Base-by-base conservation (phyloP, 2,888 invertebrate genomes). In the Alentia gelatinosa region DNA sequence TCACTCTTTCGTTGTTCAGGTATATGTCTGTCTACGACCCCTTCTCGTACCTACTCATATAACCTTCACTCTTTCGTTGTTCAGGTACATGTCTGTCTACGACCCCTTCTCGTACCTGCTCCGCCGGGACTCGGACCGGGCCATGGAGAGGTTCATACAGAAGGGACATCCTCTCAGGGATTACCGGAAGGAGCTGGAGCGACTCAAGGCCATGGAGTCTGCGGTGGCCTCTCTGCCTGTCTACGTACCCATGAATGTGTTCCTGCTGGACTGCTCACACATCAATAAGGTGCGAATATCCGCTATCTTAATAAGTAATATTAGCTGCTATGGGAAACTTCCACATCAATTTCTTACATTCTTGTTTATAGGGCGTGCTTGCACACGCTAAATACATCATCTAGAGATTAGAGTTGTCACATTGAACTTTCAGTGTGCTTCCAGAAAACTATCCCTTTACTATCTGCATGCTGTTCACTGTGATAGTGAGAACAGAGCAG, bases 221-320 rank as follows among this genome's bases (percentile, higher is more conserved):
- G 94, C 94, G 50, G 93, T 96, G 1, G 94, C 93, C 9, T 95
- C 95, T 1, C 93, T 96, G 33, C 96, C 96, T 50, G 94, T 95
- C 33, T 93, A 93, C 88, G 94, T 96, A 15, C 95, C 95, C 15
- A 95, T 96, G 96, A 94, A 95, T 92, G 92, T 96, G 91, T 96
- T 95, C 93, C 92, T 95, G 33, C 91, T 96, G 26, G 95, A 96
- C 93, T 96, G 95, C 92, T 91, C 93, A 0, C 91, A 94, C 75
- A 90, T 96, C 47, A 95, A 96, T 91, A 93, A 95, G 95, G 96
- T 95, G 91, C 74, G 63, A 12, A 47, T 19, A 47, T 47, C 47
- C 47, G n/a, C n/a, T n/a, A n/a, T n/a, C n/a, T n/a, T n/a, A 47
- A 47, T 47, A 47, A 12, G 19, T 47, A 47, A 19, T 47, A 47